A percentile compares a stretch with the other conserved stretches of the same genome.
Conservation (phyloP, 2,113 vertebrate species). For the Poeciliopsis turrubarensis region DNA sequence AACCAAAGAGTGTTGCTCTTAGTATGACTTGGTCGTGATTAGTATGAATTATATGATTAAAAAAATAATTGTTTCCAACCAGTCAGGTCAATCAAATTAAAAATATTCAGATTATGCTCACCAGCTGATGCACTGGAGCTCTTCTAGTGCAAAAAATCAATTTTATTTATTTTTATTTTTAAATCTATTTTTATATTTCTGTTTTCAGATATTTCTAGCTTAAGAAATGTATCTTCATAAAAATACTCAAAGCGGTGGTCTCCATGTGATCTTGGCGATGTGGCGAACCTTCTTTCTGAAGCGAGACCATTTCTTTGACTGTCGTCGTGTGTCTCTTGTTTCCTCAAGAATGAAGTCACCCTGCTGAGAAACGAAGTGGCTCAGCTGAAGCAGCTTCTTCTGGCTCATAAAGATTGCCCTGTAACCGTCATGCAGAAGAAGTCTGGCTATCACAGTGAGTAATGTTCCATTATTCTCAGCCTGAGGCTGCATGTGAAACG, state of each 20-base stretch:
- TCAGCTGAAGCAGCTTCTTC: constrained; percentile 99
- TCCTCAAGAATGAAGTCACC: constrained; percentile 95
- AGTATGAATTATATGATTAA: too few species aligned
- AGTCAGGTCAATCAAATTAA: too few species aligned
- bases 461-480: constrained; percentile 90
- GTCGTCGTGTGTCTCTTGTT: constrained; percentile 77
- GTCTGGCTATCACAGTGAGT: constrained; percentile 99
- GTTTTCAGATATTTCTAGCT: background rate
- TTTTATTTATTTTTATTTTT: background rate
- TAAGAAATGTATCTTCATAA: background rate
- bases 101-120: too few species aligned
- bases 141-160: background rate
- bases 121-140: too few species aligned
- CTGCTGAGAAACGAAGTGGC: constrained; percentile 99
- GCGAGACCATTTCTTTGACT: constrained; percentile 42
- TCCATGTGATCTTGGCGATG: background rate
- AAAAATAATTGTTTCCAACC: too few species aligned
- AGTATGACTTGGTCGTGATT: too few species aligned
- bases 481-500: constrained; percentile 82
- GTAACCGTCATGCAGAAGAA: constrained; percentile 99
- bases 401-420: constrained; percentile 99
- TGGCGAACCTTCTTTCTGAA: background rate
- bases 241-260: background rate
- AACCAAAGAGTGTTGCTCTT: too few species aligned
- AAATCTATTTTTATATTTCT: background rate